These are phyloP conservation scores for Scortum barcoo DNA, from an alignment of 2,113 vertebrate genomes.

Conservation along the genomic window DNA sequence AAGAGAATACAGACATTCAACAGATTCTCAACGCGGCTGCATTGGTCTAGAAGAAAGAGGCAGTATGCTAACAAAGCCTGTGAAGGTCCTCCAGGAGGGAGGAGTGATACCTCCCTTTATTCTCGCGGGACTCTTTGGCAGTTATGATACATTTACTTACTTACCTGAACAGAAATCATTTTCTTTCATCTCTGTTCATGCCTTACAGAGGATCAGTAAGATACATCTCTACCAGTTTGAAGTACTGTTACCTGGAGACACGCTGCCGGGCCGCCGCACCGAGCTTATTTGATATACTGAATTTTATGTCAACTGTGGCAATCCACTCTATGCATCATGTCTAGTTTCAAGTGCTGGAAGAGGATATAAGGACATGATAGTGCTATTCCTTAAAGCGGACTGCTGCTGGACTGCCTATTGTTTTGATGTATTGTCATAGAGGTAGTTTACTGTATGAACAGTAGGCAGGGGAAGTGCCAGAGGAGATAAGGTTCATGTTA, in stretches of 20 bases:
- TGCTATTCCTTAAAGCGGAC: conserved; percentile 57
- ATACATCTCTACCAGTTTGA: conserved; percentile 70
- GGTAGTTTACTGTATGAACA: conserved; percentile 34
- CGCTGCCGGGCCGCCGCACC: conserved; percentile 53
- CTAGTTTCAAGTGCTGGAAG: conserved; percentile 51
- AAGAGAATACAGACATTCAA: conserved; percentile 3
- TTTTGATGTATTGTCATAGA: conserved; percentile 49
- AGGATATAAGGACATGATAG: conserved; percentile 60
- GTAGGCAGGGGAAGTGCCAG: not conserved
- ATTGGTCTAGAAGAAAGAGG: not conserved
- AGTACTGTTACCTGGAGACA: conserved; percentile 76
- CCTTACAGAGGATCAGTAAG: conserved; percentile 67
- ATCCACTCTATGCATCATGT: conserved; percentile 75
- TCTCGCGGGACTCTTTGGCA: conserved; percentile 66
- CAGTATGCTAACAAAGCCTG: conserved; percentile 38
- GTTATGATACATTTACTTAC: conserved; percentile 78
- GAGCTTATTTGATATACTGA: conserved; percentile 77
- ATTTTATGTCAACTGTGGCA: conserved; percentile 73
- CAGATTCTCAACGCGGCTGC: conserved; percentile 10
- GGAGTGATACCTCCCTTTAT: conserved; percentile 53
- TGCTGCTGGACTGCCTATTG: conserved; percentile 32
- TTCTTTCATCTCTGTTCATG: conserved; percentile 71
- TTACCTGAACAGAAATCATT: conserved; percentile 71
- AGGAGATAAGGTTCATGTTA: conserved; percentile 36
- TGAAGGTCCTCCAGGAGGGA: conserved; percentile 37